These are phyloP conservation scores for Panurus biarmicus DNA, from an alignment of 2,113 vertebrate species.

Conservation along the genomic window DNA sequence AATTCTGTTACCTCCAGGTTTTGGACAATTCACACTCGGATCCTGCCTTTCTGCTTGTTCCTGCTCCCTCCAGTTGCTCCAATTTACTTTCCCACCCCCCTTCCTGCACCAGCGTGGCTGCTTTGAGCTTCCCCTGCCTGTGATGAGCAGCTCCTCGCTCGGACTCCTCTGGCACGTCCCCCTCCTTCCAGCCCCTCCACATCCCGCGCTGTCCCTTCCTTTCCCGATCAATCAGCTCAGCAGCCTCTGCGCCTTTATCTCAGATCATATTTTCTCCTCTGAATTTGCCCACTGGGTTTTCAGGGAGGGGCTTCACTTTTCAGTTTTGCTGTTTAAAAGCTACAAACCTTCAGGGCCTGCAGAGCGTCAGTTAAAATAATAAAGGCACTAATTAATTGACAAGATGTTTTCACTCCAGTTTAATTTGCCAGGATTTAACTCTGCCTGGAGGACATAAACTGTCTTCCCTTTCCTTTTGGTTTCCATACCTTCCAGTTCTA, in stretches of 20 bases:
- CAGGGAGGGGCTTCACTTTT: neutral
- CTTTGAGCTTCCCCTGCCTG: neutral
- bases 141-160: neutral
- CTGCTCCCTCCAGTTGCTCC: neutral
- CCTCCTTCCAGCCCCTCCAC: neutral
- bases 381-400: conserved; percentile 49
- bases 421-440: conserved; percentile 28
- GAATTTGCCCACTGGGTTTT: neutral
- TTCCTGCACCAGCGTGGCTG: neutral
- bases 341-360: neutral
- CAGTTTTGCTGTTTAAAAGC: neutral
- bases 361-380: conserved; percentile 25
- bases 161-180: neutral
- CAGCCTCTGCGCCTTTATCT: neutral
- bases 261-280: neutral
- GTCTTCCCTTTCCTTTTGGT: neutral
- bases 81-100: neutral
- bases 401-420: conserved; percentile 46
- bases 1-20: neutral
- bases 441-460: conserved; percentile 38
- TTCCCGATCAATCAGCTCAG: neutral
- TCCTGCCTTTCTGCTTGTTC: neutral
- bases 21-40: neutral
- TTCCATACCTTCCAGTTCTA: neutral
- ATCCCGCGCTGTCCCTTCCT: neutral